Evolutionary conservation across 1,140 invertebrate species (phyloP), one percentile per base, ranked within the genome.

Genomic region (Formica exsecta): DNA sequence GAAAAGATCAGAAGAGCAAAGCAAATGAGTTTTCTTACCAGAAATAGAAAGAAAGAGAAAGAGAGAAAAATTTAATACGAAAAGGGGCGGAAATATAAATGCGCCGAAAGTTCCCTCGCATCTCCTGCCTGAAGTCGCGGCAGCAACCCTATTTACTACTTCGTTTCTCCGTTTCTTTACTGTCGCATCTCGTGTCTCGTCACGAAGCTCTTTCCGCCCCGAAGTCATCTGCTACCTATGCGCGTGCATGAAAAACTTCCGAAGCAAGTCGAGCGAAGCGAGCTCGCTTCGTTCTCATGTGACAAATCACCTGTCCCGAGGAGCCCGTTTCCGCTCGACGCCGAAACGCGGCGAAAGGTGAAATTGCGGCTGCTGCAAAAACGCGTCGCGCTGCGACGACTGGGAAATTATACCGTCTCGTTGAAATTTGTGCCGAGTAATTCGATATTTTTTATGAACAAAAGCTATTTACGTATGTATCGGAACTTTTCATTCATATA

Each of bases 281-380:
- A 89, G 62, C 88, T 89, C 57, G 68, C 86, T 86, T 88, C 83
- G 61, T 19, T 71, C n/a, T 79, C n/a, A 38, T 51, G 87, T 88
- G 83, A 89, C 87, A 89, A 88, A 89, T 86, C 85, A 86, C 54
- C 59, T 51, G 77, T 89, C 73, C 75, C n/a, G 25, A 62, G 48
- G 70, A 88, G 59, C 65, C 16, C 36, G 41, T 57, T 83, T 83
- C 68, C 38, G 32, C 66, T 61, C 68, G 79, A 9, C 68, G 68
- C 68, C 68, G 68, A 74, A 73, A 36, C 66, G 79, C 66, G 66
- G 54, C 66, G 54, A 71, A 83, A 83, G 79, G 79, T 83, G 57
- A 83, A 83, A 83, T 83, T 83, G 79, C 38, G 36, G 19, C 41
- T 41, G 22, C 25, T 13, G 79, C 57, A 83, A 83, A 83, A 83